Conservation (phyloP, 2,888 invertebrate genomes). For the Elaeidobius kamerunicus region DNA sequence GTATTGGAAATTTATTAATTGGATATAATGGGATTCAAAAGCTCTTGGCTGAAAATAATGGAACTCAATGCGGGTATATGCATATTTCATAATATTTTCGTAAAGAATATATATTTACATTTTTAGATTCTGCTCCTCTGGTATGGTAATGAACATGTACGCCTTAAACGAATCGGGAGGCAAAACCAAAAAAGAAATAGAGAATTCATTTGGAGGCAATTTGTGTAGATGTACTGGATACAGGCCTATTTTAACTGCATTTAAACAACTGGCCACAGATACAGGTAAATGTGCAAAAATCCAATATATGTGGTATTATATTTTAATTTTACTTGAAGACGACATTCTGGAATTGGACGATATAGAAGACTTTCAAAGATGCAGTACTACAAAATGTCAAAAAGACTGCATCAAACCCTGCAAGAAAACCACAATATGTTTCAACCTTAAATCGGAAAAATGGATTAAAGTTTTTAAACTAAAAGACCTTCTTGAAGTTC, state of each 20-base stretch:
- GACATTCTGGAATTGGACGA: too few relatives aligned
- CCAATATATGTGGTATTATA: too few relatives aligned
- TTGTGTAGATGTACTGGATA: slow-evolving; percentile 73
- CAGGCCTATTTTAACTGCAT: slow-evolving; percentile 61
- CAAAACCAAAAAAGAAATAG: slow-evolving; percentile 58
- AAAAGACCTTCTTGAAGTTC: slow-evolving; percentile 56
- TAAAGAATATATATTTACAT: too few relatives aligned
- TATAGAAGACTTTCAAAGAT: slow-evolving; percentile 46
- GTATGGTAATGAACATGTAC: slow-evolving; percentile 75
- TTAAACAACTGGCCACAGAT: slow-evolving; percentile 53
- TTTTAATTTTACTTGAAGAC: not conserved
- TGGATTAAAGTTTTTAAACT: slow-evolving; percentile 60
- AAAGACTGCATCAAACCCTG: slow-evolving; percentile 48
- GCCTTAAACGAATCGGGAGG: slow-evolving; percentile 46
- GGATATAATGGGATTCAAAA: slow-evolving; percentile 65
- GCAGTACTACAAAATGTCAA: slow-evolving; percentile 30
- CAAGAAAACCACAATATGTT: slow-evolving; percentile 39
- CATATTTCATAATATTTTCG: too few relatives aligned
- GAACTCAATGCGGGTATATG: slow-evolving; percentile 58
- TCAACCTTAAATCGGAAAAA: slow-evolving; percentile 43
- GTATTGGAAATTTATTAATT: slow-evolving; percentile 57
- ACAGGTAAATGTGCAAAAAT: too few relatives aligned
- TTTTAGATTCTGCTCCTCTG: slow-evolving; percentile 61
- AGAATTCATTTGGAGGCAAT: slow-evolving; percentile 67
- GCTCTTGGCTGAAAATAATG: slow-evolving; percentile 58